Conservation (phyloP, 2,888 invertebrate genomes). For the Sussaba pulchella region DNA sequence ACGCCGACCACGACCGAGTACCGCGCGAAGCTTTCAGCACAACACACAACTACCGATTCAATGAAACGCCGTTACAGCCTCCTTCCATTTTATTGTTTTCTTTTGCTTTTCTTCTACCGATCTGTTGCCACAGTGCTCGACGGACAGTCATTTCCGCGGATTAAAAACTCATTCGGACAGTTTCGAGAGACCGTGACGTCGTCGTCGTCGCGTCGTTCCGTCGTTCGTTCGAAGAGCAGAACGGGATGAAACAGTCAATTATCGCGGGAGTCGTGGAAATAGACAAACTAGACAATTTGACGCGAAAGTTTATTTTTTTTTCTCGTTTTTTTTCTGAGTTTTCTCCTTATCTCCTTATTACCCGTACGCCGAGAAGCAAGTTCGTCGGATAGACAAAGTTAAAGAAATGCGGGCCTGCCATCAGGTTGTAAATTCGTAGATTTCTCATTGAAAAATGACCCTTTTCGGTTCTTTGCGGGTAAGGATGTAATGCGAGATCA, state of each 20-base stretch:
- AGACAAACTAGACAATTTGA: slow-evolving; percentile 32
- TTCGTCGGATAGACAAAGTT: too few relatives aligned
- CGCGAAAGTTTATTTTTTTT: slow-evolving; percentile 46
- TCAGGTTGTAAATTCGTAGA: too few relatives aligned
- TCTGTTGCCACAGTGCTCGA: slow-evolving; percentile 46
- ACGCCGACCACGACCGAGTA: slow-evolving; percentile 31
- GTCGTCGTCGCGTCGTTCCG: slow-evolving; percentile 25
- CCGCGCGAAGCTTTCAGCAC: background rate
- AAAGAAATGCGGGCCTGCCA: too few relatives aligned
- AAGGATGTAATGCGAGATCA: too few relatives aligned
- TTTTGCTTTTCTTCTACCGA: slow-evolving; percentile 26
- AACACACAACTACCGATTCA: slow-evolving; percentile 52
- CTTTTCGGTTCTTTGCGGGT: too few relatives aligned
- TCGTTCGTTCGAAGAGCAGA: slow-evolving; percentile 27
- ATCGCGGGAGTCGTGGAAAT: slow-evolving; percentile 36
- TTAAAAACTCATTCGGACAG: slow-evolving; percentile 65
- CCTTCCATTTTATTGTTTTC: background rate
- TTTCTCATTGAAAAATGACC: too few relatives aligned
- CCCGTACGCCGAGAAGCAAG: background rate
- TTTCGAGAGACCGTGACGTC: slow-evolving; percentile 13
- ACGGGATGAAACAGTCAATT: slow-evolving; percentile 45
- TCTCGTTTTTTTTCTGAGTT: background rate
- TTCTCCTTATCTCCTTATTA: background rate
- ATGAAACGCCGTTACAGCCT: slow-evolving; percentile 47
- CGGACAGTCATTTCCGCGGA: slow-evolving; percentile 60